Evolutionary conservation across 2,888 invertebrate species (phyloP), one percentile per base, ranked within the genome.

Genomic region (Rambutsinella grinnellia): DNA sequence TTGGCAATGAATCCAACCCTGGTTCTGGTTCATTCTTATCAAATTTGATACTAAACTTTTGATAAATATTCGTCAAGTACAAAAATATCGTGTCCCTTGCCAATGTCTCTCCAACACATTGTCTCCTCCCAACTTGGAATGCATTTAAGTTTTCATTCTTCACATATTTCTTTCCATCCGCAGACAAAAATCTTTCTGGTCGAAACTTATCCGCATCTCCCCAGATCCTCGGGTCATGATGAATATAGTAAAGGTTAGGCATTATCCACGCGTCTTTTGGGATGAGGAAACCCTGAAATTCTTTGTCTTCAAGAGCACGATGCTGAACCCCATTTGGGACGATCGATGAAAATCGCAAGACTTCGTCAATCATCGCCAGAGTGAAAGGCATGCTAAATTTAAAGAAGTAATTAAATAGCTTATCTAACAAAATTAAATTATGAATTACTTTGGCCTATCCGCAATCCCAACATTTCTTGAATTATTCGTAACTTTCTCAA

Each of bases 341-440:
- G 21, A 81, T 78, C 0, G 81, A 74, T 8, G 79, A 79, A 23
- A 67, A 70, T 0, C 81, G 67, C n/a, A 81, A 70, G 2, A 77
- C 70, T 63, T 81, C 81, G 19, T 72, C 66, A 15, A 81, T 81
- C 8, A 81, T 23, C 0, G 81, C 79, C 44, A 78, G 61, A 8
- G 71, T 65, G 65, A 74, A 81, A 0, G 74, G 74, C 78, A 81
- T 78, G 1, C 79, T 79, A 17, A 8, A 49, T n/a, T n/a, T n/a
- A 49, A 36, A 36, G 13, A 5, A 36, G 13, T 36, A 13, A 36
- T 13, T 5, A 5, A 5, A 36, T 36, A 36, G 36, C 13, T 36
- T 36, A 13, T 36, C 36, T 8, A 36, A 36, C 36, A 36, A 36
- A 13, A 36, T 36, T 36, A 36, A 13, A 36, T 36, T 36, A 36